These are phyloP conservation scores for Polietes domitor DNA, from an alignment of 2,888 invertebrate genomes.

Conservation along the genomic window DNA sequence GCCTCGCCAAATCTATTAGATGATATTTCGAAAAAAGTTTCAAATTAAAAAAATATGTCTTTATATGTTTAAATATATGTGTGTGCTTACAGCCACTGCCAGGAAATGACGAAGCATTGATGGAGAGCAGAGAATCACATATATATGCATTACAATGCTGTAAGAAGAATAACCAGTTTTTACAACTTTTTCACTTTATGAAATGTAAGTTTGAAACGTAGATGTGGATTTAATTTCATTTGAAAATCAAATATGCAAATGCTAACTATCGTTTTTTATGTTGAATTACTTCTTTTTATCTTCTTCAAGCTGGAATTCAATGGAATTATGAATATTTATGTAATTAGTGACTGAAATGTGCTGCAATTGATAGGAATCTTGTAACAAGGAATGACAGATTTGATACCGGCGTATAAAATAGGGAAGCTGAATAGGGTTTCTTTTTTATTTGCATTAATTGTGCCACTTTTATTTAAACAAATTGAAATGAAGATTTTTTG, in stretches of 20 bases:
- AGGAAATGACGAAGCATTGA: too few species aligned
- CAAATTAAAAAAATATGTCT: conserved; percentile 33
- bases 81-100: not conserved
- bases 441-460: too few species aligned
- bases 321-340: conserved; percentile 46
- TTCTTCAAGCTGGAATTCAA: not conserved
- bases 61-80: not conserved
- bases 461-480: too few species aligned
- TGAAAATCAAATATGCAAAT: conserved; percentile 25
- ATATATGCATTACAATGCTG: too few species aligned
- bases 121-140: too few species aligned
- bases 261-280: not conserved
- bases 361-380: not conserved
- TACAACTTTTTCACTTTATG: not conserved
- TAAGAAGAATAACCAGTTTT: too few species aligned
- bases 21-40: conserved; percentile 44
- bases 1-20: conserved; percentile 48
- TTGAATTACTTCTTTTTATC: not conserved
- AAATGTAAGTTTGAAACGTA: not conserved
- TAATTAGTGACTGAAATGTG: not conserved
- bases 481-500: too few species aligned
- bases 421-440: too few species aligned
- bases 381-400: not conserved
- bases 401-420: too few species aligned
- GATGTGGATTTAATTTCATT: conserved; percentile 11